A percentile compares a stretch with the other conserved stretches of the same genome.
Evolutionary conservation across 2,113 vertebrate genomes (phyloP).

Genomic region (Cyphomyrus plagiostoma): DNA sequence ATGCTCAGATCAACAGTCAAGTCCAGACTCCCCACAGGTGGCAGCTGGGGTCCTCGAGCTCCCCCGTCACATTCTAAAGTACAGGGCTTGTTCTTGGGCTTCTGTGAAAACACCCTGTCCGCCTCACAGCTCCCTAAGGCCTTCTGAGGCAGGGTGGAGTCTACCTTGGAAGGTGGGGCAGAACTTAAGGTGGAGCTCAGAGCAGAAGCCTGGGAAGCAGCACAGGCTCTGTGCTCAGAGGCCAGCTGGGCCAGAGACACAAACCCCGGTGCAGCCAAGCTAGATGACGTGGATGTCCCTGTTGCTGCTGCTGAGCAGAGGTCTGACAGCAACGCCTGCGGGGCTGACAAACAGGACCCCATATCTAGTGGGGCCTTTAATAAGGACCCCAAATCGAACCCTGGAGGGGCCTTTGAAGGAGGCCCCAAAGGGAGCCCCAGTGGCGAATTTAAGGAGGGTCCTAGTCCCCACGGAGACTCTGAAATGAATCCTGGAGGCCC

Average conservation of each 20-base stretch:
- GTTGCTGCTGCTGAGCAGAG: conserved; percentile 26
- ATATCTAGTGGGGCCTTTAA: neutral
- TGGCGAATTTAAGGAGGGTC: conserved; percentile 42
- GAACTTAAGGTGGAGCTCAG: neutral
- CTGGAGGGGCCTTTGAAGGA: neutral
- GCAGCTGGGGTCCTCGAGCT: conserved; percentile 37
- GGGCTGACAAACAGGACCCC: neutral
- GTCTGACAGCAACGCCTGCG: neutral
- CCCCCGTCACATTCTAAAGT: neutral
- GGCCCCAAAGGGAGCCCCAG: neutral
- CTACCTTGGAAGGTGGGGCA: neutral
- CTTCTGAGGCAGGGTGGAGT: neutral
- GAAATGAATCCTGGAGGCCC: neutral
- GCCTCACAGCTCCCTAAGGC: conserved; percentile 30
- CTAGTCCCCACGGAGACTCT: conserved; percentile 37
- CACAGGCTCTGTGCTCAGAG: neutral
- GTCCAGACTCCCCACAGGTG: conserved; percentile 46
- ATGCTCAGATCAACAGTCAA: conserved; percentile 69
- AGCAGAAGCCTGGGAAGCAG: neutral
- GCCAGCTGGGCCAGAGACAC: conserved; percentile 9
- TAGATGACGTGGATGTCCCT: neutral
- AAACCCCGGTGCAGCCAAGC: neutral
- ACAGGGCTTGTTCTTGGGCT: conserved; percentile 43
- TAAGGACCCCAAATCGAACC: neutral
- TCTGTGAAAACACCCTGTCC: conserved; percentile 59